Base-by-base conservation (phyloP, 2,113 vertebrate species). In the Tichodroma muraria region DNA sequence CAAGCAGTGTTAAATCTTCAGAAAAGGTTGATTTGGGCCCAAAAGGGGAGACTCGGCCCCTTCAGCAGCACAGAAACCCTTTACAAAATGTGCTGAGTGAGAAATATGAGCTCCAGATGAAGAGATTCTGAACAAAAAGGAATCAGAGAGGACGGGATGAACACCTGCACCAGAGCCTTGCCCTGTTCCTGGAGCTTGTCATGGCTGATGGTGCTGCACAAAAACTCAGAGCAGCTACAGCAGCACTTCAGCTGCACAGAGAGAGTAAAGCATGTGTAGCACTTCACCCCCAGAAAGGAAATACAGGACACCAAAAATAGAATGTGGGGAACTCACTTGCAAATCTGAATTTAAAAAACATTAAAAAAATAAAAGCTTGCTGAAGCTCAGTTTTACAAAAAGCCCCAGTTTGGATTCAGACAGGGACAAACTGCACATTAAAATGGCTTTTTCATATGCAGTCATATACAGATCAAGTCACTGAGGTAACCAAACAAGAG, bases 231-330 rank as follows among this genome's bases (percentile, higher is more conserved):
- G 87, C 6, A 81, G 80, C 53, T 42, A 17, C 63, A 50, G 52
- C 8, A 85, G 60, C 75, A 27, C 9, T 75, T 85, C 28, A 86
- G 85, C 84, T 60, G 59, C 50, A 30, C 10, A 54, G 33, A 69
- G 54, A 53, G 57, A 81, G 71, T 19, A 44, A 2, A 3, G 50
- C 1, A 0, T 54, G 75, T 42, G 75, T 40, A 88, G 79, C 63
- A n/a, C 75, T 63, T 85, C 91, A 77, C 19, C 52, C 76, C 49
- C 91, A 31, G 75, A 91, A 91, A 91, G 89, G 84, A 95, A 94
- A 91, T 40, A 61, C 73, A 73, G 42, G 30, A 63, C 5, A n/a
- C 66, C 76, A 82, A 71, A 90, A 96, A 91, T 80, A 95, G 85
- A 69, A 66, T 1, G 3, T 7, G 59, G 38, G 84, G 76, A 94